These are phyloP conservation scores for Philaethria dido DNA, from an alignment of 2,888 invertebrate species.

Conservation along the genomic window DNA sequence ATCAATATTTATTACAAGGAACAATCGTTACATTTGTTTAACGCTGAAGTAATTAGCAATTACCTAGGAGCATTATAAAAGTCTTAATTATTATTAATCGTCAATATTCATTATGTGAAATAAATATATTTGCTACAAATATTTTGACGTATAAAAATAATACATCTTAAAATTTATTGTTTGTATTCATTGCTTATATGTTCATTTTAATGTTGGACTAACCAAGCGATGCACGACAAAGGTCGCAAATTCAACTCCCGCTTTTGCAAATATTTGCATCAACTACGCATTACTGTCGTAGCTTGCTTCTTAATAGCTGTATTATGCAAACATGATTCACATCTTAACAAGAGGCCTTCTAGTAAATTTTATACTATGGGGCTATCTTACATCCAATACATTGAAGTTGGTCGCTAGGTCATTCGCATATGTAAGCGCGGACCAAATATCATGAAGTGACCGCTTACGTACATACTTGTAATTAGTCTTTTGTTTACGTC, in stretches of 20 bases:
- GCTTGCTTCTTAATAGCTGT: conserved; percentile 2
- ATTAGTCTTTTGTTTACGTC: conserved; percentile 30
- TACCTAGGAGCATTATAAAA: neutral
- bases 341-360: neutral
- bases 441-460: conserved; percentile 12
- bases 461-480: conserved; percentile 18
- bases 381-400: neutral
- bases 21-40: neutral
- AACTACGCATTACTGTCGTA: neutral
- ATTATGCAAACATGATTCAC: conserved; percentile 18
- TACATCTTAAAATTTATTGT: too few species aligned
- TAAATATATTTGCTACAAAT: neutral
- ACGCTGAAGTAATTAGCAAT: conserved; percentile 3
- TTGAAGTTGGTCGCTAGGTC: conserved; percentile 1
- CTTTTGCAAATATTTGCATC: conserved; percentile 13
- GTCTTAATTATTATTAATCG: neutral
- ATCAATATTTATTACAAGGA: neutral
- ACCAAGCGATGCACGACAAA: neutral
- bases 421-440: conserved; percentile 11
- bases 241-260: conserved; percentile 11
- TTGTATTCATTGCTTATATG: neutral
- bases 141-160: neutral
- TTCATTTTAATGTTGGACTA: neutral
- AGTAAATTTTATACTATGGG: neutral
- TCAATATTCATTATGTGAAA: neutral